Conservation (phyloP, 2,888 invertebrate genomes). For the Tridacna crocea region DNA sequence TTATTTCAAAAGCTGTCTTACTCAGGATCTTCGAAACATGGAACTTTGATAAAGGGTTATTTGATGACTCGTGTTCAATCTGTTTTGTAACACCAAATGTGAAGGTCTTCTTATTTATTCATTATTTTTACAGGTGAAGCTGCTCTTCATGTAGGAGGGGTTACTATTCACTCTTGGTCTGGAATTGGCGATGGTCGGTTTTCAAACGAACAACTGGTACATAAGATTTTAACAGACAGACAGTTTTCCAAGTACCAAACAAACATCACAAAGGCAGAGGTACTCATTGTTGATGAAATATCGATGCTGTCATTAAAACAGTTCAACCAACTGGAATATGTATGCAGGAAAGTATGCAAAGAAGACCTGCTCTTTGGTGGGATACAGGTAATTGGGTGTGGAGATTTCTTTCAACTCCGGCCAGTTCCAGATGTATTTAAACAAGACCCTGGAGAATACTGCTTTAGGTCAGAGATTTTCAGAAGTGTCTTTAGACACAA, state of each 20-base stretch:
- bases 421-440: neutral
- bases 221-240: neutral
- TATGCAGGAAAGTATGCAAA: neutral
- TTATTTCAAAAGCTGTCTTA: too few species aligned
- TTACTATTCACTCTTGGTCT: neutral
- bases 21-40: too few species aligned
- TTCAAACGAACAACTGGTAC: neutral
- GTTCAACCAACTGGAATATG: neutral
- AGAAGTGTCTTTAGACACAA: neutral
- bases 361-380: neutral
- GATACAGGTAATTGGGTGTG: neutral
- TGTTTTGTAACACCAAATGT: too few species aligned
- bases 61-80: too few species aligned
- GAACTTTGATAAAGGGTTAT: too few species aligned
- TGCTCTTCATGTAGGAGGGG: neutral
- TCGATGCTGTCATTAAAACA: neutral
- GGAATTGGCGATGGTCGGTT: neutral
- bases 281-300: neutral
- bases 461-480: neutral
- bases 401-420: neutral
- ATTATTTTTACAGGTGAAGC: neutral
- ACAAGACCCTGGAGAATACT: neutral
- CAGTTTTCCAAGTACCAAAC: neutral
- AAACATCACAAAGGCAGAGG: neutral
- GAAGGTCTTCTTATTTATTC: too few species aligned